Conservation (phyloP, 2,797 vertebrate species). For the Morus bassanus region DNA sequence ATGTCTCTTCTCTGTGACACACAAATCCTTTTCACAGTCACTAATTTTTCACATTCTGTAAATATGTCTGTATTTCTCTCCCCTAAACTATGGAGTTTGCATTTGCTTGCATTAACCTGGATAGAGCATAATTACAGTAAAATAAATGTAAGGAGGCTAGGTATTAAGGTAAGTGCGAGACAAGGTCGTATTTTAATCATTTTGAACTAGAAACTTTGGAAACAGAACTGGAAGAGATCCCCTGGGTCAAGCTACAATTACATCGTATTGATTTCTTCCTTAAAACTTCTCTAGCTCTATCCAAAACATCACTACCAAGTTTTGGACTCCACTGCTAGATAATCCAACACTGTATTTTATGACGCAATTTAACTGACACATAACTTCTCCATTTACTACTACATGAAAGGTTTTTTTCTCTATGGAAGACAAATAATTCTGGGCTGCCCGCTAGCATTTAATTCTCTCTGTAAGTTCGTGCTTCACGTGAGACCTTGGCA, state of each 20-base stretch:
- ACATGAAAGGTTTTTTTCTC: background rate
- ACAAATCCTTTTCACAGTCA: background rate
- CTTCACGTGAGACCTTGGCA: background rate
- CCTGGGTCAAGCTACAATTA: background rate
- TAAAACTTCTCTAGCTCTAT: background rate
- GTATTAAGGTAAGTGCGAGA: background rate
- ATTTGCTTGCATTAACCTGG: background rate
- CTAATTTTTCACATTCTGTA: background rate
- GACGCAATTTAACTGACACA: background rate
- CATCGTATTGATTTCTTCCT: background rate
- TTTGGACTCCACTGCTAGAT: background rate
- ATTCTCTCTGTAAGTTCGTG: background rate
- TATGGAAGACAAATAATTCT: background rate
- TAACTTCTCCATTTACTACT: background rate
- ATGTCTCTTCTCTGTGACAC: background rate
- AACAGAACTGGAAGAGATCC: background rate
- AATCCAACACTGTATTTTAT: background rate
- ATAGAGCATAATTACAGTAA: background rate
- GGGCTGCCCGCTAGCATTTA: background rate
- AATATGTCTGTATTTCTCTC: background rate
- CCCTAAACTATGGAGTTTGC: background rate
- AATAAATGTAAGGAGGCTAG: background rate
- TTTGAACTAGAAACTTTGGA: background rate
- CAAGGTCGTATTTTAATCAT: background rate
- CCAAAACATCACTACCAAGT: background rate